Percentiles rank a stretch among this genome's conserved stretches.
Evolutionary conservation across 2,888 invertebrate genomes (phyloP).

Genomic region (Phorcus lineatus): DNA sequence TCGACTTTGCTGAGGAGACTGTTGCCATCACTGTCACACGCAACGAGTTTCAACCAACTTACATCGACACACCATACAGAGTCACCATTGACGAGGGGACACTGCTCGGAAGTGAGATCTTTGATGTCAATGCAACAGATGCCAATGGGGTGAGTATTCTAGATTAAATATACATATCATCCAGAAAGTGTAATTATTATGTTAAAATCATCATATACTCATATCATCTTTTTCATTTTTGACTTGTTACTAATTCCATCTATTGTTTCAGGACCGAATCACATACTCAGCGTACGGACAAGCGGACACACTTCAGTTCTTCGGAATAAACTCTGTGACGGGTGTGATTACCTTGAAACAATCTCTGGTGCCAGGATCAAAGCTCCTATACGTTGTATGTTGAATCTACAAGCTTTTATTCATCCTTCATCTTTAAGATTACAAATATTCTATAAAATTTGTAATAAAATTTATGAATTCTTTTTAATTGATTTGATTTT

Average conservation of each 20-base stretch:
- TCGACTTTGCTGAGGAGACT: conserved; percentile 25
- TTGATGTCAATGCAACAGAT: conserved; percentile 61
- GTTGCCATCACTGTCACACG: conserved; percentile 55
- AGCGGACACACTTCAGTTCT: conserved; percentile 48
- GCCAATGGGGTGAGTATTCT: conserved; percentile 40
- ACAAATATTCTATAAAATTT: background rate
- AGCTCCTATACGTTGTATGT: background rate
- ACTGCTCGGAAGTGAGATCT: conserved; percentile 43
- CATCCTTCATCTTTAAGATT: too few species aligned
- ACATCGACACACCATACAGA: conserved; percentile 44
- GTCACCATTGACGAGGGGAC: conserved; percentile 52
- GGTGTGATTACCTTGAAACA: conserved; percentile 55
- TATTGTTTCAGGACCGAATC: conserved; percentile 50
- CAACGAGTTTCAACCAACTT: conserved; percentile 64
- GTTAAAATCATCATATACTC: too few species aligned
- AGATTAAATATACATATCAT: background rate
- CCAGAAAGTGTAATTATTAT: too few species aligned
- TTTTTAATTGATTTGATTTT: background rate
- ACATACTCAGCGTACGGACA: conserved; percentile 45
- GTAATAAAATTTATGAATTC: too few species aligned
- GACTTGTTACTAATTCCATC: background rate
- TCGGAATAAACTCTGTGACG: conserved; percentile 51
- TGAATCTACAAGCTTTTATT: too few species aligned
- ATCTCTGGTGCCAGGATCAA: conserved; percentile 44
- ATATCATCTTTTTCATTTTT: background rate